Evolutionary conservation across 2,888 invertebrate species (phyloP), one percentile per base, ranked within the genome.

Genomic region (Scaptomyza cyrtandrae): DNA sequence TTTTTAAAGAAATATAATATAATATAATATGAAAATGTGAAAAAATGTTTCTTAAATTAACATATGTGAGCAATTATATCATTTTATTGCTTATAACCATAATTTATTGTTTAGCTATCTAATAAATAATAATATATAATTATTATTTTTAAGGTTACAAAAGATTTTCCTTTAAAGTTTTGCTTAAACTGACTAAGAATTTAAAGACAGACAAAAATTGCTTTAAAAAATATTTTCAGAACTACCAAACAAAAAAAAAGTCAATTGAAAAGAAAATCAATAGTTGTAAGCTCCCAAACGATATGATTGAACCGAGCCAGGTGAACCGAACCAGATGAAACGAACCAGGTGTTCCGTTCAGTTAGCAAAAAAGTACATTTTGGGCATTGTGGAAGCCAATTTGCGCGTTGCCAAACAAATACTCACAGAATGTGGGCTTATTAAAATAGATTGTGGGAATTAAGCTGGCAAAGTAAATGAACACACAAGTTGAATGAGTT

Each of bases 371-470:
- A 14, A 50, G 37, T 39, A 54, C 43, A 43, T 37, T 59, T 14
- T 2, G 14, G 46, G 27, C 39, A 14, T 4, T 5, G 10, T 33
- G 13, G 50, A 24, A 76, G n/a, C 74, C 78, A 84, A 81, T 80
- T 84, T 78, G 24, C 5, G 72, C 59, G 19, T 59, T 57, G 68
- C 76, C 53, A 19, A 19, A 75, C 27, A 13, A 75, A 60, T 48
- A 45, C 33, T 58, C 50, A 27, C 35, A 52, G 64, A 70, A 72
- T 48, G 52, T 48, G 50, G 70, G 79, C 82, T 86, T 88, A 87
- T 89, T 72, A 83, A 79, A 87, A 88, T 89, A 75, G 70, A 88
- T 89, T 79, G 83, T 69, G 53, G 49, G 74, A 87, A 88, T 86
- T 81, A 88, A 72, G 74, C 53, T 50, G 2, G 49, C 67, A 56